A percentile compares a stretch with the other conserved stretches of the same genome.
Conservation (phyloP, 2,113 vertebrate genomes). For the Pampusana beccarii region DNA sequence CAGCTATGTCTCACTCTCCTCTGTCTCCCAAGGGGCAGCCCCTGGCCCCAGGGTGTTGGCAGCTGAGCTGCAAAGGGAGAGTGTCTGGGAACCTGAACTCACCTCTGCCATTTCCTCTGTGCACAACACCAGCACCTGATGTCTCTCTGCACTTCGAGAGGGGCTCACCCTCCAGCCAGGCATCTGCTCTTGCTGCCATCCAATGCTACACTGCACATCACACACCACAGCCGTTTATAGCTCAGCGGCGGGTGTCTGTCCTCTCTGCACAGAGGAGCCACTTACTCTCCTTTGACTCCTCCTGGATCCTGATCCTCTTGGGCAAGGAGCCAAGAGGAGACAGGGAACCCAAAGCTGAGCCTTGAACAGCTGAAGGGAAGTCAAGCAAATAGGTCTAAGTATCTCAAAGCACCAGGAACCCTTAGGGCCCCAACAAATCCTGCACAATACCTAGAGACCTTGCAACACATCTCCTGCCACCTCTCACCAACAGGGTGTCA, state of each 20-base stretch:
- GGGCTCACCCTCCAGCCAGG: neutral
- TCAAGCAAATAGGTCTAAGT: neutral
- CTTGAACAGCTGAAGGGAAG: neutral
- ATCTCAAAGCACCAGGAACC: neutral
- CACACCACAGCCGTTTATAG: neutral
- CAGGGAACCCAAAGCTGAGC: neutral
- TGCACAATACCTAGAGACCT: neutral
- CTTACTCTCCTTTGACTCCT: neutral
- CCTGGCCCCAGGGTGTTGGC: neutral
- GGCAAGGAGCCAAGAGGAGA: neutral
- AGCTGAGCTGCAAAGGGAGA: neutral
- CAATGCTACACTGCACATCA: rapidly evolving
- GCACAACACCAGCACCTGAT: neutral
- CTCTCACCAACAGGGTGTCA: neutral
- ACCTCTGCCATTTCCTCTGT: neutral
- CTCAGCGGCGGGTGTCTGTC: neutral
- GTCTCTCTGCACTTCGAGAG: neutral
- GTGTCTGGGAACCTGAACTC: neutral
- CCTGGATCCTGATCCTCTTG: neutral
- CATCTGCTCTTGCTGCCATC: neutral
- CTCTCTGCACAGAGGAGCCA: neutral
- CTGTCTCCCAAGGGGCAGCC: neutral
- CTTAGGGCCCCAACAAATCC: neutral
- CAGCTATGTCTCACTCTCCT: neutral
- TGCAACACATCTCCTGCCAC: constrained; percentile 25